Percentiles rank a stretch among this genome's conserved stretches.
Conservation (phyloP, 2,113 vertebrate species). For the Brachyhypopomus gauderio region DNA sequence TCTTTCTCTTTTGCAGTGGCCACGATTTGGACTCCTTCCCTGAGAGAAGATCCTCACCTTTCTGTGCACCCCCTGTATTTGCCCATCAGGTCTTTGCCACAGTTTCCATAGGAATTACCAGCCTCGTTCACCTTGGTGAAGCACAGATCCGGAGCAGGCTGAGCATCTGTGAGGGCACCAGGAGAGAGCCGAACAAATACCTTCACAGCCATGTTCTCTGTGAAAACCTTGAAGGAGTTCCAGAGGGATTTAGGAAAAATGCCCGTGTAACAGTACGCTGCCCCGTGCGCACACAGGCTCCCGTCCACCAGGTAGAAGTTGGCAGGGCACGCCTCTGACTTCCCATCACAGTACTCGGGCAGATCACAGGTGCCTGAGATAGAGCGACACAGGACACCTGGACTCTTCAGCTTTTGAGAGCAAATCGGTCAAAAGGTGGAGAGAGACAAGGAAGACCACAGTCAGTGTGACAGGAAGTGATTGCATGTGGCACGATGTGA, state of each 20-base stretch:
- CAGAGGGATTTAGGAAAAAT: background rate
- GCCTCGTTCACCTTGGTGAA: constrained; percentile 89
- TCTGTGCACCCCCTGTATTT: constrained; percentile 83
- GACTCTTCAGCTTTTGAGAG: constrained; percentile 78
- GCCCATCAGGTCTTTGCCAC: constrained; percentile 87
- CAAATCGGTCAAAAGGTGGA: background rate
- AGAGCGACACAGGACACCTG: constrained; percentile 81
- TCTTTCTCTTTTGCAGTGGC: background rate
- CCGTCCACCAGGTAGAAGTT: constrained; percentile 93
- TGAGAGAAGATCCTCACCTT: constrained; percentile 71
- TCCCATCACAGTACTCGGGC: constrained; percentile 89
- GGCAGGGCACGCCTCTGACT: constrained; percentile 85
- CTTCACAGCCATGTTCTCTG: constrained; percentile 7
- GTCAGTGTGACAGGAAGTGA: background rate
- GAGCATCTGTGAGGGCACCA: constrained; percentile 74
- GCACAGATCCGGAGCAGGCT: constrained; percentile 84
- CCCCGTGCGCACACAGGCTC: constrained; percentile 75
- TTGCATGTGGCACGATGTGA: background rate
- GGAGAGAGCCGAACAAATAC: constrained; percentile 6
- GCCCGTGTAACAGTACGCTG: constrained; percentile 86
- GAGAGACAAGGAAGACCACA: constrained; percentile 1
- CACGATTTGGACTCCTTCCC: background rate
- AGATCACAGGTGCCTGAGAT: constrained; percentile 86
- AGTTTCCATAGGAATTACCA: constrained; percentile 92
- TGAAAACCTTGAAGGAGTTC: background rate